phyloP scores from a whole-genome alignment of 2,113 vertebrate species.

The Dasyornis broadbenti region DNA sequence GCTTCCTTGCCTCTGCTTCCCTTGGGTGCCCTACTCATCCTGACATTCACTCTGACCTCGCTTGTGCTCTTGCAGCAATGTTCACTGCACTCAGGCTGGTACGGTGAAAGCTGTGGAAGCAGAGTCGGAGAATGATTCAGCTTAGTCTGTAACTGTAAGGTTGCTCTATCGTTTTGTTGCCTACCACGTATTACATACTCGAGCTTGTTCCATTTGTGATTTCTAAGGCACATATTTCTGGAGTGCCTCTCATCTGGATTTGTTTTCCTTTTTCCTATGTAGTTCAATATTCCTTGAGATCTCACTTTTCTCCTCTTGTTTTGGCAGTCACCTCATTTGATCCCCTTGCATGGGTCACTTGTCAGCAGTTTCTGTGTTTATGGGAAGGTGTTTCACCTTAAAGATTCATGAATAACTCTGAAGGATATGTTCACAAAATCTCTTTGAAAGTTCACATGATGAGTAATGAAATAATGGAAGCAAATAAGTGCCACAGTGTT shows the following conservation, averaged over 20 bases:
- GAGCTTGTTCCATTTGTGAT: neutral
- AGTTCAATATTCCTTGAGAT: neutral
- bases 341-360: neutral
- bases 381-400: neutral
- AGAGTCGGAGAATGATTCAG: neutral
- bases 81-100: rapidly evolving
- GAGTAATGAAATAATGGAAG: neutral
- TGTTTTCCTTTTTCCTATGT: neutral
- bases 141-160: neutral
- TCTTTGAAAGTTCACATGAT: neutral
- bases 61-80: neutral
- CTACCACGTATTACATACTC: neutral
- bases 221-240: neutral
- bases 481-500: neutral
- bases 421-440: neutral
- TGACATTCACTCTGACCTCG: neutral
- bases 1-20: neutral
- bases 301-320: neutral
- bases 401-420: neutral
- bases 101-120: neutral
- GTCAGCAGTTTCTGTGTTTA: neutral
- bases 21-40: neutral
- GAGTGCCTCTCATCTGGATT: neutral
- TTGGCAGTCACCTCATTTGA: neutral
- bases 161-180: neutral